Evolutionary conservation across 2,797 vertebrate genomes (phyloP).

Genomic region (Erethizon dorsatum): DNA sequence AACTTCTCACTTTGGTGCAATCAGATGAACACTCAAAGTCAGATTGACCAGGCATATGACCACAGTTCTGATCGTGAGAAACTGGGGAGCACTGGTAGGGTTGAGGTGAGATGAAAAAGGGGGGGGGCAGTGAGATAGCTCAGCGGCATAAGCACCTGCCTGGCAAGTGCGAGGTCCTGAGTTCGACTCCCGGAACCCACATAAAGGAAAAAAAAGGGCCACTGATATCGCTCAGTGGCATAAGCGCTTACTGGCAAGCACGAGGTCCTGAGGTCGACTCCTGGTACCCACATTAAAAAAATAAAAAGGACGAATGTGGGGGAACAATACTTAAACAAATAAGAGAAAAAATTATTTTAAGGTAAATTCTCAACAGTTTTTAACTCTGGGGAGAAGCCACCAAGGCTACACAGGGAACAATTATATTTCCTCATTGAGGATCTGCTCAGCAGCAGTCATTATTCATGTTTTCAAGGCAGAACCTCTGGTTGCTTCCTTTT

Average conservation of each 20-base stretch:
- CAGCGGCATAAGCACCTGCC: no score
- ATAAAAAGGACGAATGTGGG: background rate
- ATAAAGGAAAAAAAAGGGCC: no score
- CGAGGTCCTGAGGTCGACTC: no score
- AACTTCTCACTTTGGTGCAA: conserved; percentile 17
- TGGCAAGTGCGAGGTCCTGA: no score
- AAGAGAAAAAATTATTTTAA: background rate
- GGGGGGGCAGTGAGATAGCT: no score
- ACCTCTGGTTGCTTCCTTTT: background rate
- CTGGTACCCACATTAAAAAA: no score
- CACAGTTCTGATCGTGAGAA: background rate
- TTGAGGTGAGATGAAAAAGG: background rate
- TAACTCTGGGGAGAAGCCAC: background rate
- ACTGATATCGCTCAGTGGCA: no score
- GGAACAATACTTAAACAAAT: background rate
- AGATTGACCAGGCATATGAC: background rate
- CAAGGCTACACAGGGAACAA: background rate
- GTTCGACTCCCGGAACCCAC: no score
- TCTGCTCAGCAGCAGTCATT: conserved; percentile 7
- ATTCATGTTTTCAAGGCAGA: background rate
- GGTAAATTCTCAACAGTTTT: background rate
- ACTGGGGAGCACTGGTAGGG: background rate
- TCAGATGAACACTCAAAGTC: background rate
- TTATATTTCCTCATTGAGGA: background rate
- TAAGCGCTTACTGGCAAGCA: no score